Percentiles rank a stretch among this genome's conserved stretches.
phyloP scores from a whole-genome alignment of 2,888 invertebrate genomes.

The Timema podura region DNA sequence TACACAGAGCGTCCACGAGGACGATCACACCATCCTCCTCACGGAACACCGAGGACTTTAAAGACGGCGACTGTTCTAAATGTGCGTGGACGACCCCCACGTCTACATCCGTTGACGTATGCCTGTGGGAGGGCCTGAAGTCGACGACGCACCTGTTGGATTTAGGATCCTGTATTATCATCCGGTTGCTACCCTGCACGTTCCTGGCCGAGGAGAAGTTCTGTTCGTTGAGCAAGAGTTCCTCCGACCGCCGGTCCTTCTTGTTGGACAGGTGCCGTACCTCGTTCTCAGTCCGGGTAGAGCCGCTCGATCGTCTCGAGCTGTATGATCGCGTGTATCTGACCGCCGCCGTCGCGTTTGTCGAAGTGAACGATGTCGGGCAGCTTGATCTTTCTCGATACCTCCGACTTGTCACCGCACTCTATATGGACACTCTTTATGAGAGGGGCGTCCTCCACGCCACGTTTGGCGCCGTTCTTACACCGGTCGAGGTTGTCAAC shows the following conservation, averaged over 20 bases:
- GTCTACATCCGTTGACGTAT: no score
- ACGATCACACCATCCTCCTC: no score
- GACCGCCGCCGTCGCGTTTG: not conserved
- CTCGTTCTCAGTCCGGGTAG: constrained; percentile 25
- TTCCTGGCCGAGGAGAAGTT: constrained; percentile 18
- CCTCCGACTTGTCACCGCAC: not conserved
- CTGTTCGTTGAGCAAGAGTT: constrained; percentile 22
- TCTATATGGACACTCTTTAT: not conserved
- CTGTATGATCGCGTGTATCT: constrained; percentile 17
- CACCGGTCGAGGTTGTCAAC: not conserved
- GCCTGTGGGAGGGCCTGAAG: no score
- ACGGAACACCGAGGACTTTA: no score
- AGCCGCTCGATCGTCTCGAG: constrained; percentile 17
- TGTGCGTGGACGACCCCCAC: no score
- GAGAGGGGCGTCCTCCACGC: not conserved
- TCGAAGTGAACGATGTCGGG: constrained; percentile 6
- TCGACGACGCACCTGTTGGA: no score
- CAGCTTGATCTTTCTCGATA: constrained; percentile 1
- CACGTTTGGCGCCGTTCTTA: not conserved
- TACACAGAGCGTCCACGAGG: no score
- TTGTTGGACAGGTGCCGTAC: constrained; percentile 23
- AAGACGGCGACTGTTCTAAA: no score
- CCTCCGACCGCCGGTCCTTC: constrained; percentile 20
- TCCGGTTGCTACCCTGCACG: constrained; percentile 16
- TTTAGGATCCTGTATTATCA: not conserved